Conservation (phyloP, 2,797 vertebrate genomes). For the Lepilemur ruficaudatus region DNA sequence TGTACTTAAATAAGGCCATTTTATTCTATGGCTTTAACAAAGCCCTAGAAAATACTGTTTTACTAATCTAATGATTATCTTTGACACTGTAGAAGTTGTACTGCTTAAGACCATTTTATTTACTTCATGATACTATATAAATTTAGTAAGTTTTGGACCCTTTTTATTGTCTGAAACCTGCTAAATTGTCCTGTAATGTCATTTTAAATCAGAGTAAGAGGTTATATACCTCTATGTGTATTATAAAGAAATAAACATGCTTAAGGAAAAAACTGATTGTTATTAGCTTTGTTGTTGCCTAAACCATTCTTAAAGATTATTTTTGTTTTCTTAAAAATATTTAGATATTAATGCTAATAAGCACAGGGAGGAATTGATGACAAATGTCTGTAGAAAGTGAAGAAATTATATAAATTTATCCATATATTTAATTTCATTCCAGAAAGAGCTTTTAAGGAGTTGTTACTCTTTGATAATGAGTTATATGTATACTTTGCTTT, state of each 20-base stretch:
- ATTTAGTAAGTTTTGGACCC: slow-evolving; percentile 65
- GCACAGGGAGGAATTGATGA: not conserved
- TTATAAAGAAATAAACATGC: not conserved
- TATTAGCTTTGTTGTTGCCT: not conserved
- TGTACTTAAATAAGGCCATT: slow-evolving; percentile 28
- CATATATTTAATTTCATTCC: slow-evolving; percentile 16
- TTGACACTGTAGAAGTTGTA: slow-evolving; percentile 31
- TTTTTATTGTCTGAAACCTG: slow-evolving; percentile 30
- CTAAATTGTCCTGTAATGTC: slow-evolving; percentile 61
- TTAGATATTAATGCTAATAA: slow-evolving; percentile 44
- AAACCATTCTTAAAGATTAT: slow-evolving; percentile 29
- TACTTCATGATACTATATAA: slow-evolving; percentile 70
- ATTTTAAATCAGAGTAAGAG: slow-evolving; percentile 20
- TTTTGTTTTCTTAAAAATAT: slow-evolving; percentile 33
- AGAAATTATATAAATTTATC: not conserved
- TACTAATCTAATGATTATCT: slow-evolving; percentile 63
- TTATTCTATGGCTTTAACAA: slow-evolving; percentile 9
- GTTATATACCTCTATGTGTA: not conserved
- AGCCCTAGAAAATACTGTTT: slow-evolving; percentile 40
- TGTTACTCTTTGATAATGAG: not conserved
- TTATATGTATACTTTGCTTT: slow-evolving; percentile 18
- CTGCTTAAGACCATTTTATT: slow-evolving; percentile 57
- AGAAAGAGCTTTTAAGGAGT: not conserved
- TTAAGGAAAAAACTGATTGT: not conserved
- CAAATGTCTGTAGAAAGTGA: not conserved